Evolutionary conservation across 2,888 invertebrate genomes (phyloP).

Genomic region (Alviniconcha strummeri): DNA sequence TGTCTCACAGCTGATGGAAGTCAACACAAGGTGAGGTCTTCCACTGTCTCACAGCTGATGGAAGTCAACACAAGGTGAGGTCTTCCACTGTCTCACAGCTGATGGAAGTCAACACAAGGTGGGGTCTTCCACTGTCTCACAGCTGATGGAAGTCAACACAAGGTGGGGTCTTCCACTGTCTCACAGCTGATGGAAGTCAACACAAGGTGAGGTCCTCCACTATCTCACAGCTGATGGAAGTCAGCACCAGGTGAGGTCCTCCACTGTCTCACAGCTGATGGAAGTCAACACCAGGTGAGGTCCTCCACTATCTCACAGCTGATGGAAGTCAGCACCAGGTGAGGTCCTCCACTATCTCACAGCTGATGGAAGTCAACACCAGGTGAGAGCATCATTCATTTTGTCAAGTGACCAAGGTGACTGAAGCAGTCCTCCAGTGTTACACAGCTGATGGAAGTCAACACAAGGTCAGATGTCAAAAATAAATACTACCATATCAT

Average conservation of each 20-base stretch:
- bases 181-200: constrained; percentile 57
- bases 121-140: constrained; percentile 53
- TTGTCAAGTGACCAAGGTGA: too few relatives aligned
- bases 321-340: constrained; percentile 30
- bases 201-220: constrained; percentile 45
- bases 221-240: constrained; percentile 59
- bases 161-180: constrained; percentile 49
- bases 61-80: constrained; percentile 45
- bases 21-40: constrained; percentile 40
- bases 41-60: constrained; percentile 57
- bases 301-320: too few relatives aligned
- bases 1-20: constrained; percentile 59
- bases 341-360: too few relatives aligned
- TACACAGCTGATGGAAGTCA: too few relatives aligned
- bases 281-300: constrained; percentile 27
- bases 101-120: constrained; percentile 49
- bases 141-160: constrained; percentile 53
- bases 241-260: constrained; percentile 26
- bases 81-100: constrained; percentile 57
- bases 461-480: too few relatives aligned
- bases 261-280: too few relatives aligned
- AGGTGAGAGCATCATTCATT: constrained; percentile 38
- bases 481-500: too few relatives aligned
- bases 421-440: too few relatives aligned
- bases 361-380: too few relatives aligned